Percentiles rank a stretch among this genome's conserved stretches.
Evolutionary conservation across 2,113 vertebrate species (phyloP).

Genomic region (Platichthys stellatus): DNA sequence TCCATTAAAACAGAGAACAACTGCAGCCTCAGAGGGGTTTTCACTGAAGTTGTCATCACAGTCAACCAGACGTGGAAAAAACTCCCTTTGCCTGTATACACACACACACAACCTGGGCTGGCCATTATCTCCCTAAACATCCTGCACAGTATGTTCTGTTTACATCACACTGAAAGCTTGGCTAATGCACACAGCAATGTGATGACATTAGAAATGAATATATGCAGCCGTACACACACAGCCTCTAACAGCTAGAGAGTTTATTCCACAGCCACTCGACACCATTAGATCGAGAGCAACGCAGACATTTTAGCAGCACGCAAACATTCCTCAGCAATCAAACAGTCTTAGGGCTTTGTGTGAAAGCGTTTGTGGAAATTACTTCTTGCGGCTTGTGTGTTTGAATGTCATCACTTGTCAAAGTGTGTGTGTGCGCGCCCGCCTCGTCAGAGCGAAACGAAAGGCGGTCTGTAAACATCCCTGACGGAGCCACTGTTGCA

Average conservation of each 20-base stretch:
- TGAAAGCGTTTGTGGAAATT: slow-evolving; percentile 11
- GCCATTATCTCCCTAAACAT: slow-evolving; percentile 11
- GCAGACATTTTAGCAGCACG: slow-evolving; percentile 18
- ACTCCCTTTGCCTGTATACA: neutral
- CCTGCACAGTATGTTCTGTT: neutral
- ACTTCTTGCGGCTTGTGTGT: neutral
- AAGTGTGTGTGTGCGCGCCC: neutral
- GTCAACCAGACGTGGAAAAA: slow-evolving; percentile 33
- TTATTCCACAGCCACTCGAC: neutral
- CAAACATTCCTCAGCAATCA: slow-evolving; percentile 10
- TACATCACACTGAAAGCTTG: slow-evolving; percentile 3
- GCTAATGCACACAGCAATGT: slow-evolving; percentile 7
- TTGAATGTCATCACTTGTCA: slow-evolving; percentile 34
- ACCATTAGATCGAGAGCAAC: slow-evolving; percentile 2
- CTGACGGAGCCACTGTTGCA: neutral
- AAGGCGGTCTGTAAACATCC: slow-evolving; percentile 45
- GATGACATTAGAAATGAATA: slow-evolving; percentile 19
- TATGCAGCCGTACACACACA: neutral
- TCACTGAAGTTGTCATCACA: slow-evolving; percentile 36
- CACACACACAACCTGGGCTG: neutral
- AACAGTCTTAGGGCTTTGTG: neutral
- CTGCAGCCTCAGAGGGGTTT: slow-evolving; percentile 32
- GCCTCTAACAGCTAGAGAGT: slow-evolving; percentile 7
- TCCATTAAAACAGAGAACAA: slow-evolving; percentile 52
- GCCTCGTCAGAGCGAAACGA: slow-evolving; percentile 27